Evolutionary conservation across 1,140 invertebrate genomes (phyloP).

Genomic region (Ceratina australensis): DNA sequence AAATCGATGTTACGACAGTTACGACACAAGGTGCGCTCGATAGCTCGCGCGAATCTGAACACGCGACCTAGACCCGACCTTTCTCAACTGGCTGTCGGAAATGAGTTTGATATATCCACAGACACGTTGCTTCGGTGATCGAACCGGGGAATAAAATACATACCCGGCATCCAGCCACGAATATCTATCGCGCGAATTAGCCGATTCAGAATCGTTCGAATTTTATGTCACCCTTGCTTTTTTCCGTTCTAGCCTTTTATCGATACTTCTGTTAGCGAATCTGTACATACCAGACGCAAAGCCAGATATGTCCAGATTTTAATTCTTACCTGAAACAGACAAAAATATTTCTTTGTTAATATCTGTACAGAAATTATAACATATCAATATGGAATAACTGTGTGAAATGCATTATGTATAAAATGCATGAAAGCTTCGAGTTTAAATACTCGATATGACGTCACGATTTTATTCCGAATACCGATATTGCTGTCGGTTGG

Average conservation of each 20-base stretch:
- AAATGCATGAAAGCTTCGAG: too few species aligned
- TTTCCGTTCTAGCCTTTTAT: not conserved
- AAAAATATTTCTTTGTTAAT: too few species aligned
- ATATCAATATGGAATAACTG: too few species aligned
- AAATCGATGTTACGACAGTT: constrained; percentile 37
- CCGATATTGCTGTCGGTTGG: not conserved
- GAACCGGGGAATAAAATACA: constrained; percentile 26
- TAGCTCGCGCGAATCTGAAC: constrained; percentile 36
- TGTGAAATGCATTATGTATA: too few species aligned
- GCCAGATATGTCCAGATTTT: too few species aligned
- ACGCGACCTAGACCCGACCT: constrained; percentile 65
- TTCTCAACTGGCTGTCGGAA: constrained; percentile 41
- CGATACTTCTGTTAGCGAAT: too few species aligned
- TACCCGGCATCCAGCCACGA: not conserved
- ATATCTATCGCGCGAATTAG: not conserved
- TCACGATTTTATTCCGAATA: not conserved
- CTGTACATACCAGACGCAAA: too few species aligned
- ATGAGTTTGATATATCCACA: constrained; percentile 22
- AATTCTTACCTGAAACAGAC: too few species aligned
- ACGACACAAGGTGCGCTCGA: constrained; percentile 25
- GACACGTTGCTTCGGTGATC: constrained; percentile 24
- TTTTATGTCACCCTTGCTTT: constrained; percentile 8
- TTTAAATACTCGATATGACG: too few species aligned
- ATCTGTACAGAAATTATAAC: too few species aligned
- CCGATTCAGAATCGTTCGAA: constrained; percentile 7